Evolutionary conservation across 1,140 invertebrate species (phyloP), one percentile per base, ranked within the genome.

Genomic region (Cotesia typhae): DNA sequence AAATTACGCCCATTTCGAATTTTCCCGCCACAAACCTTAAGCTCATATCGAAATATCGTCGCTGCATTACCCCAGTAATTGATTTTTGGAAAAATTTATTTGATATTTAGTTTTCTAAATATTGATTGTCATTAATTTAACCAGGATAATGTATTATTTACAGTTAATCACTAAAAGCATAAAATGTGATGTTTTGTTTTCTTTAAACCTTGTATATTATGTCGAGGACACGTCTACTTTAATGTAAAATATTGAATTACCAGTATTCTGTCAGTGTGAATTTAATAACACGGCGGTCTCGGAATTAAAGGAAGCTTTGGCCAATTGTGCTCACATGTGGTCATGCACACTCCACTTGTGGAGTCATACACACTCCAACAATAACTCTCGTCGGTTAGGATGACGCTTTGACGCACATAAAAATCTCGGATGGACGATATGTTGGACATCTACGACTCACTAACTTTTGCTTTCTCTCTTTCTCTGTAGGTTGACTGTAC

Each of bases 371-470:
- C n/a, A n/a, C n/a, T n/a, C 63, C 59, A 14, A 71, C 75, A 78
- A 80, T 80, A 80, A 80, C 78, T 80, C 79, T 77, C 72, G 70
- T 57, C 60, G 68, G 71, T 74, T n/a, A 5, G 35, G 78, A 77
- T 77, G 76, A 79, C 76, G 75, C 77, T 80, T 78, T 80, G 79
- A 80, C 77, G 78, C 73, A 74, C 71, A 75, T 78, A 77, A 79
- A 80, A 80, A 80, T 79, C 73, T 76, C 67, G 6, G 41, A 10
- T 47, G 7, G 41, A 47, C 72, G 63, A 68, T 17, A 47, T 57
- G 65, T 36, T 36, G 75, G 68, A 70, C 37, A 72, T 61, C 64
- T 61, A 53, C 59, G 71, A 64, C 68, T 70, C 67, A 64, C 51
- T 73, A 20, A 20, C 57, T 47, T 47, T 47, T 1, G 5, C 5